phyloP scores from a whole-genome alignment of 2,113 vertebrate species.

The Antechinus flavipes region DNA sequence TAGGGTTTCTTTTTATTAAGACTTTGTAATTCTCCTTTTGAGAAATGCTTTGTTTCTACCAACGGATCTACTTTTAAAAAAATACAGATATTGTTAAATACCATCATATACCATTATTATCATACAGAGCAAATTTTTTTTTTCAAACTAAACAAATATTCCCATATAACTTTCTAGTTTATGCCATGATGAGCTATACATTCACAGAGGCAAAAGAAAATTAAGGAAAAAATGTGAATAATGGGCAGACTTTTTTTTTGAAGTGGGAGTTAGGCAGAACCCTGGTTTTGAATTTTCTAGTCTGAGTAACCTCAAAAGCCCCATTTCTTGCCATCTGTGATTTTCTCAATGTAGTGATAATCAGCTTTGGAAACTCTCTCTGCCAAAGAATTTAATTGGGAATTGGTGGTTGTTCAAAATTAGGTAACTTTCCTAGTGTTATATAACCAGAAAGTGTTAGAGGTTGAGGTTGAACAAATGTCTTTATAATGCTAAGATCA shows the following conservation, averaged over 20 bases:
- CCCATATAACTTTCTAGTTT: background rate
- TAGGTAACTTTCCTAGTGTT: background rate
- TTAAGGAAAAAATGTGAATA: background rate
- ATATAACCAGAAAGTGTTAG: background rate
- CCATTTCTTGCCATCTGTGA: background rate
- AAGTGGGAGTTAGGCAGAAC: background rate
- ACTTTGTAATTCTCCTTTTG: too few relatives aligned
- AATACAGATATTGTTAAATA: background rate
- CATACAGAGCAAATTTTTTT: conserved; percentile 8
- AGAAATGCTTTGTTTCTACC: too few relatives aligned
- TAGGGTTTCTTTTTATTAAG: too few relatives aligned
- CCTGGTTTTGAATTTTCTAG: background rate
- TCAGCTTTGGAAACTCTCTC: background rate
- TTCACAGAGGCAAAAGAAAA: background rate
- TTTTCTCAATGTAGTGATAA: background rate
- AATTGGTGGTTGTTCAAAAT: background rate
- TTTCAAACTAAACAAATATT: conserved; percentile 2
- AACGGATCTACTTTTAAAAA: background rate
- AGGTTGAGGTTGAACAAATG: background rate
- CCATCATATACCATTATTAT: background rate
- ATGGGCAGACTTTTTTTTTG: background rate
- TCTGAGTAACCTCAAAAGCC: background rate
- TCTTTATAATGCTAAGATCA: too few relatives aligned
- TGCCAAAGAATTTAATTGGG: too few relatives aligned
- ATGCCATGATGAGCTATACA: background rate